Conservation (phyloP, 2,113 vertebrate species). For the Oplegnathus fasciatus region DNA sequence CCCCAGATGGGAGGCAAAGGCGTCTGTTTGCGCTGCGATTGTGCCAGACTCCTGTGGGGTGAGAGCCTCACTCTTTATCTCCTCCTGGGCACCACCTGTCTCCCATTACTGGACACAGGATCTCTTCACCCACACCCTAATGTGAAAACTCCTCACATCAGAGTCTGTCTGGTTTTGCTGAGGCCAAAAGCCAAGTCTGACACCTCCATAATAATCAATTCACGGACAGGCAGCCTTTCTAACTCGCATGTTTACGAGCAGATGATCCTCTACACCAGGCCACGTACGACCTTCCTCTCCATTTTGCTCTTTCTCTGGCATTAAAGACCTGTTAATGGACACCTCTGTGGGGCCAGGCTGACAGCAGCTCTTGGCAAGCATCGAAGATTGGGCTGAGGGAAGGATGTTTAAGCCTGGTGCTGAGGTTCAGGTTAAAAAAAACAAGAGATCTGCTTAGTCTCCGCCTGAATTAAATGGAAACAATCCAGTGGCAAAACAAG, state of each 20-base stretch:
- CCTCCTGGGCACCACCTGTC: conserved; percentile 81
- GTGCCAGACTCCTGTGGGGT: conserved; percentile 75
- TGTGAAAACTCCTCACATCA: conserved; percentile 53
- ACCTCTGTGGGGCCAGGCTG: conserved; percentile 22
- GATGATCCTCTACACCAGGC: conserved; percentile 30
- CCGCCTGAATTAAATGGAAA: conserved; percentile 17
- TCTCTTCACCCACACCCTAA: conserved; percentile 54
- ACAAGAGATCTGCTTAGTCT: neutral
- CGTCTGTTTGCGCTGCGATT: conserved; percentile 61
- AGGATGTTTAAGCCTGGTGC: conserved; percentile 22
- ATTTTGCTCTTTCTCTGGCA: conserved; percentile 28
- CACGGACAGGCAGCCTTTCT: conserved; percentile 28
- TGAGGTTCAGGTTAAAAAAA: conserved; percentile 8
- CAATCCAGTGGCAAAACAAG: neutral
- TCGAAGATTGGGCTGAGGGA: conserved; percentile 6
- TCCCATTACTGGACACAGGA: conserved; percentile 71
- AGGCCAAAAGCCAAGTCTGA: conserved; percentile 57
- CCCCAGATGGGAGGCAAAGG: conserved; percentile 57
- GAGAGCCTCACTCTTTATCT: conserved; percentile 76
- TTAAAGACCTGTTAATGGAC: conserved; percentile 55
- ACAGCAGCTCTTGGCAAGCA: conserved; percentile 36
- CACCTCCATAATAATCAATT: conserved; percentile 38
- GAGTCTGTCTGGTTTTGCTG: conserved; percentile 29
- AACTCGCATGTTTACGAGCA: neutral
- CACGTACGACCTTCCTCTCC: conserved; percentile 20